Percentiles rank a stretch among this genome's conserved stretches.
Conservation (phyloP, 2,888 invertebrate species). For the Disparrhopalites patrizii region DNA sequence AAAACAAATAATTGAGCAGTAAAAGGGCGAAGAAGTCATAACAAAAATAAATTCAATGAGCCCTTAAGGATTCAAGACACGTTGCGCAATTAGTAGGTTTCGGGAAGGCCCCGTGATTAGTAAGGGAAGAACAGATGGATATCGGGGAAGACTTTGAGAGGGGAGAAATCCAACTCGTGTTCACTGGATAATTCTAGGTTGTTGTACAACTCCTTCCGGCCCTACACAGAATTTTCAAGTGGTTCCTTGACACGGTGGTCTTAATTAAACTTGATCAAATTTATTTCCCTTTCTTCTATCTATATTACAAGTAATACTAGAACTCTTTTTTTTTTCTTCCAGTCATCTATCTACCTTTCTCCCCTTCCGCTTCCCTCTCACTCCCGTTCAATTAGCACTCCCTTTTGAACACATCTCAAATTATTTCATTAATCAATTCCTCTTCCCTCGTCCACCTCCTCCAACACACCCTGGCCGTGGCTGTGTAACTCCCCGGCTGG, state of each 20-base stretch:
- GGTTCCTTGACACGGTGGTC: conserved; percentile 30
- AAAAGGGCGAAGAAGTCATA: too few relatives aligned
- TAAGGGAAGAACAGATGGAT: conserved; percentile 35
- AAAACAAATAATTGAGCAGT: conserved; percentile 24
- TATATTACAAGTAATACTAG: too few relatives aligned
- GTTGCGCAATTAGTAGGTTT: conserved; percentile 30
- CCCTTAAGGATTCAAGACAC: conserved; percentile 28
- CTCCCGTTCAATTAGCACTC: conserved; percentile 28
- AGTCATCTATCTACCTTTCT: too few relatives aligned
- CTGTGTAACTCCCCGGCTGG: too few relatives aligned
- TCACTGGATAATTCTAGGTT: conserved; percentile 30
- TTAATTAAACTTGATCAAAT: conserved; percentile 32
- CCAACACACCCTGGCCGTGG: background rate
- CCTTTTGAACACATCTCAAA: conserved; percentile 12
- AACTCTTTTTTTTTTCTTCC: background rate
- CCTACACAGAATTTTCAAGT: conserved; percentile 13
- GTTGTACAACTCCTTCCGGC: conserved; percentile 19
- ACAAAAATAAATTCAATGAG: conserved; percentile 29
- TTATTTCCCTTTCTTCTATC: too few relatives aligned
- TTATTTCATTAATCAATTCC: conserved; percentile 26
- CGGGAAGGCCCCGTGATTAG: conserved; percentile 26
- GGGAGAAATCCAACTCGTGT: conserved; percentile 31
- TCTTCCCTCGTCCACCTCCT: background rate
- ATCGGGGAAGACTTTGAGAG: conserved; percentile 36
- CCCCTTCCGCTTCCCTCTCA: conserved; percentile 1